Evolutionary conservation across 2,888 invertebrate genomes (phyloP).

Genomic region (Cantharis rustica): DNA sequence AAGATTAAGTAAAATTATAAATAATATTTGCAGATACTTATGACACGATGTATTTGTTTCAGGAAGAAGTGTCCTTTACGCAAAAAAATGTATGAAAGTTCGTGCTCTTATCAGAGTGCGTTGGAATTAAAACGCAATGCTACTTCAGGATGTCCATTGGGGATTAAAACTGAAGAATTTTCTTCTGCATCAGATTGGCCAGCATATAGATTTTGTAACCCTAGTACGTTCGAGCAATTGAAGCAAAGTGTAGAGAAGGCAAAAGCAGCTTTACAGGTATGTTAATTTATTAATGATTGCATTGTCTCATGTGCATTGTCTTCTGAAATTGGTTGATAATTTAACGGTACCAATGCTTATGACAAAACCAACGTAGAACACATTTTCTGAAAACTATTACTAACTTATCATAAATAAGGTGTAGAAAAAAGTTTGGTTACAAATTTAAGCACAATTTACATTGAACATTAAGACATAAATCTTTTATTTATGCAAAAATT

Average conservation of each 20-base stretch:
- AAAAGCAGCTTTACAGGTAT: slow-evolving; percentile 80
- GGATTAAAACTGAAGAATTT: slow-evolving; percentile 56
- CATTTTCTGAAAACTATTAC: no score
- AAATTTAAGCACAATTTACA: no score
- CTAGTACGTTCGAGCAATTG: slow-evolving; percentile 86
- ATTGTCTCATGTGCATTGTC: background rate
- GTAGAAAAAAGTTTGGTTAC: no score
- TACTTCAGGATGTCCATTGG: slow-evolving; percentile 45
- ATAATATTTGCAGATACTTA: background rate
- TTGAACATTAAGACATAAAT: no score
- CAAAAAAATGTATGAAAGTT: slow-evolving; percentile 86
- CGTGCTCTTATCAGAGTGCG: slow-evolving; percentile 82
- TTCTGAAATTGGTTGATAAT: background rate
- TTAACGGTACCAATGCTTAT: background rate
- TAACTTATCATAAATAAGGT: no score
- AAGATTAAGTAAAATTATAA: background rate
- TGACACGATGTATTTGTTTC: slow-evolving; percentile 28
- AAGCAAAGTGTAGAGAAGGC: slow-evolving; percentile 91
- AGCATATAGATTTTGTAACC: slow-evolving; percentile 76
- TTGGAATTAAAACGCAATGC: slow-evolving; percentile 54
- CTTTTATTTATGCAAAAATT: no score
- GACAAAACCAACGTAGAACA: no score
- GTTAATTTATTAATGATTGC: background rate
- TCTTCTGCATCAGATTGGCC: slow-evolving; percentile 71
- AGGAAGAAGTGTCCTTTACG: slow-evolving; percentile 53